These are phyloP conservation scores for Synanceia verrucosa DNA, from an alignment of 2,797 vertebrate species.

Conservation along the genomic window DNA sequence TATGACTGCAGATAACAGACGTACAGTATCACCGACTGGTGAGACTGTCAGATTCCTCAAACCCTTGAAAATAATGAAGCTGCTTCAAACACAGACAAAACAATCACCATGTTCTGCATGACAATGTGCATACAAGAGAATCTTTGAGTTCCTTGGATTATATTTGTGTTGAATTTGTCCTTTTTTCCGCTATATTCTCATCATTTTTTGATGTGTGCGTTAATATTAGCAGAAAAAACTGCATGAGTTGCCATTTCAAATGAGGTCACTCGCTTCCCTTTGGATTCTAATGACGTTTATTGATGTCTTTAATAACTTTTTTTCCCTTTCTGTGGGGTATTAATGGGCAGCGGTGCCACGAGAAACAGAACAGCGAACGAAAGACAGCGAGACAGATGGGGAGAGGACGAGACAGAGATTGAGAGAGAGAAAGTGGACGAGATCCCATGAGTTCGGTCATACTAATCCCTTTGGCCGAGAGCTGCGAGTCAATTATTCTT, in stretches of 20 bases:
- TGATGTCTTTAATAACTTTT: constrained; percentile 78
- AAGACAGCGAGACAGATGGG: constrained; percentile 57
- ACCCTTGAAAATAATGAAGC: constrained; percentile 57
- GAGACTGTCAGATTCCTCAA: constrained; percentile 24
- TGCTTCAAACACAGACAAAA: constrained; percentile 41
- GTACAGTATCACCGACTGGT: constrained; percentile 28
- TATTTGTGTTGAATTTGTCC: constrained; percentile 32
- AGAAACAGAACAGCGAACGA: constrained; percentile 23
- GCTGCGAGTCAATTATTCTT: constrained; percentile 82
- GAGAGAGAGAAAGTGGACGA: constrained; percentile 63
- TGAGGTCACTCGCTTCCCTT: constrained; percentile 66
- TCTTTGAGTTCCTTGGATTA: constrained; percentile 28
- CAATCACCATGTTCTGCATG: constrained; percentile 26
- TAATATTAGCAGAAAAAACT: constrained; percentile 35
- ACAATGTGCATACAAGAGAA: constrained; percentile 24
- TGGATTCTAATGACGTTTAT: constrained; percentile 72
- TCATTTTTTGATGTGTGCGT: constrained; percentile 12
- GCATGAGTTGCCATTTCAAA: constrained; percentile 59
- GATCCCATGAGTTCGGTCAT: constrained; percentile 73
- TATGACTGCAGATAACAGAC: constrained; percentile 28
- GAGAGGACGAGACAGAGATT: constrained; percentile 47
- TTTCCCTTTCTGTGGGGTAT: constrained; percentile 47
- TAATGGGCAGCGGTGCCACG: constrained; percentile 51
- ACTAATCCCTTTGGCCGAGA: constrained; percentile 79
- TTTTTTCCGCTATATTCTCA: constrained; percentile 3